These are phyloP conservation scores for Furcifer pardalis DNA, from an alignment of 2,797 vertebrate species.

Conservation along the genomic window DNA sequence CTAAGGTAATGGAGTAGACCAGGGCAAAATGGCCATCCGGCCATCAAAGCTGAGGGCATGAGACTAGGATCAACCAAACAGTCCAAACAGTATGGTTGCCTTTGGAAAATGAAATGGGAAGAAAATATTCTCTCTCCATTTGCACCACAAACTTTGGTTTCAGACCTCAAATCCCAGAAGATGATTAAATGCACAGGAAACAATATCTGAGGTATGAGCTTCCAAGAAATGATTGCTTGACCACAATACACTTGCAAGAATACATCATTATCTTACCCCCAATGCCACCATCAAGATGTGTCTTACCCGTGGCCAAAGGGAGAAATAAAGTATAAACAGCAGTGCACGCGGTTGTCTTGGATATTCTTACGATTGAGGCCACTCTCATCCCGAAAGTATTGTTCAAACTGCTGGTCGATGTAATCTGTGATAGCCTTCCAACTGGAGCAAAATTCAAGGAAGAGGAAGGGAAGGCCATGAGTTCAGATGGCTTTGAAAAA, in stretches of 20 bases:
- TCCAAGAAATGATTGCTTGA: too few species aligned
- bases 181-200: neutral
- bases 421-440: conserved; percentile 99
- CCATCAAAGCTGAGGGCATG: too few species aligned
- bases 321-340: conserved; percentile 98
- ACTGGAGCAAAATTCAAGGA: conserved; percentile 67
- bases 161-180: too few species aligned
- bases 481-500: neutral
- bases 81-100: too few species aligned
- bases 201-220: neutral
- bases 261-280: conserved; percentile 80
- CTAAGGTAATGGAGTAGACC: too few species aligned
- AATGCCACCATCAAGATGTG: conserved; percentile 51
- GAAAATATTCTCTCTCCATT: neutral
- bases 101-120: neutral
- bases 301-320: conserved; percentile 94
- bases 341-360: conserved; percentile 97
- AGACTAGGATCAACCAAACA: too few species aligned
- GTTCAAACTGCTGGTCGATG: conserved; percentile 98
- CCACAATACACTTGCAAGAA: neutral
- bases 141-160: too few species aligned
- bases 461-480: neutral
- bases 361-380: conserved; percentile 98
- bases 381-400: conserved; percentile 97
- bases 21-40: too few species aligned